Evolutionary conservation across 1,140 invertebrate genomes (phyloP), one percentile per base, ranked within the genome.

Genomic region (Ceratina japonica): DNA sequence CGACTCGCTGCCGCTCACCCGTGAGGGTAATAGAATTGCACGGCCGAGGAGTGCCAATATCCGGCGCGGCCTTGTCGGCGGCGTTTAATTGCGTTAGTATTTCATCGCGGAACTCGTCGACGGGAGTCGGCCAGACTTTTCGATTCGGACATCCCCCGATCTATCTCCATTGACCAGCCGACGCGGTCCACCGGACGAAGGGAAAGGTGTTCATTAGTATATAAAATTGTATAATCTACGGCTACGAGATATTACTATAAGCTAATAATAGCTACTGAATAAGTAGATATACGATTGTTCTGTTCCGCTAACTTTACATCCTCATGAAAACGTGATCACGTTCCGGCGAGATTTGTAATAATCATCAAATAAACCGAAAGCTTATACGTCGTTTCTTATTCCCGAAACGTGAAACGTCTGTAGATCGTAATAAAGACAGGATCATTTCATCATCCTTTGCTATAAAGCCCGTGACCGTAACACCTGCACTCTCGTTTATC

Each of bases 31-130:
- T 91, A 87, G 88, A 89, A 90, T 90, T 90, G 88, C 87, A 87
- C 66, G 84, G 80, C 71, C 83, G 87, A 90, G 86, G 80, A 91
- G 90, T 91, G 89, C 89, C 90, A 91, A 91, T 91, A 91, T 90
- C 90, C 86, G 86, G 81, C 84, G 75, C 80, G 81, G 82, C 82
- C 89, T 89, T 87, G 89, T 89, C 85, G 87, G 87, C 83, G 80
- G 82, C 80, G 80, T 91, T 91, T 91, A 91, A 91, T 91, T 90
- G 89, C 89, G 78, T 91, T 91, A 91, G 87, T 91, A 91, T 90
- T 90, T 91, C 86, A 91, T 91, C 82, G 83, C 79, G 59, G 73
- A 56, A 81, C 61, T 82, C 59, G 37, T 44, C 37, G 51, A 75
- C 54, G 54, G 18, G 61, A 20, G 69, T 65, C 75, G 58, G 61